These are phyloP conservation scores for Glaucomys volans DNA, from an alignment of 2,113 vertebrate genomes.

Conservation along the genomic window DNA sequence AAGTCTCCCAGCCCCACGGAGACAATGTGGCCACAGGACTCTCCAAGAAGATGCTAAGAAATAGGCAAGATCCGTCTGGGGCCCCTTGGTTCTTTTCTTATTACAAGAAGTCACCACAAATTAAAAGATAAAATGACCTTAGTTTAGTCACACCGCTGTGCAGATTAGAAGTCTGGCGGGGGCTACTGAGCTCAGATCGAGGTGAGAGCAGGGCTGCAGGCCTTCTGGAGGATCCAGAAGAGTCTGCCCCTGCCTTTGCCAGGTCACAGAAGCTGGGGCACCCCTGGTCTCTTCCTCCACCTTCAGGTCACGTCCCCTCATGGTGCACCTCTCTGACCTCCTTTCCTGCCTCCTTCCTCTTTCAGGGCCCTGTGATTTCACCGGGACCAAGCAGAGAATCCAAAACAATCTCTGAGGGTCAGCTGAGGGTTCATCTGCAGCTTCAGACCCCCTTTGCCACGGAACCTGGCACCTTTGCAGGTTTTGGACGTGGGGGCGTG, in stretches of 20 bases:
- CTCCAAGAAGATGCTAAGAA: neutral
- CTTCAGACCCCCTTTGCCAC: neutral
- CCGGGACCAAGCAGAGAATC: neutral
- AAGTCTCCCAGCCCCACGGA: neutral
- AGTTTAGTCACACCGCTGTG: neutral
- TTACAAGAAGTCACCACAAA: neutral
- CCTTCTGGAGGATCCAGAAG: neutral
- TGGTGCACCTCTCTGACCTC: neutral
- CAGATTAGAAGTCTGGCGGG: neutral
- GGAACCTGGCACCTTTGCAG: neutral
- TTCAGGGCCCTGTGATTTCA: neutral
- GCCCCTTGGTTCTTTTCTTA: neutral
- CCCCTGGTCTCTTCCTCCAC: neutral
- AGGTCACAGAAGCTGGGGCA: neutral
- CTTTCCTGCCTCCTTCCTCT: neutral
- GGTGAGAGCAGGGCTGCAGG: rapidly evolving
- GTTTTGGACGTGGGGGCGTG: neutral
- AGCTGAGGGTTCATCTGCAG: neutral
- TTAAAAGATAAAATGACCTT: neutral
- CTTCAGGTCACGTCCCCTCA: neutral
- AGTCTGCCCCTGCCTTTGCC: neutral
- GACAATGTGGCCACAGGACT: neutral
- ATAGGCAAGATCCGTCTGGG: too few relatives aligned
- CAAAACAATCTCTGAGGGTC: neutral
- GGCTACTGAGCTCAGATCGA: neutral